A percentile compares a stretch with the other conserved stretches of the same genome.
Conservation (phyloP, 23 tunicate species). For the Ciona savignyi region DNA sequence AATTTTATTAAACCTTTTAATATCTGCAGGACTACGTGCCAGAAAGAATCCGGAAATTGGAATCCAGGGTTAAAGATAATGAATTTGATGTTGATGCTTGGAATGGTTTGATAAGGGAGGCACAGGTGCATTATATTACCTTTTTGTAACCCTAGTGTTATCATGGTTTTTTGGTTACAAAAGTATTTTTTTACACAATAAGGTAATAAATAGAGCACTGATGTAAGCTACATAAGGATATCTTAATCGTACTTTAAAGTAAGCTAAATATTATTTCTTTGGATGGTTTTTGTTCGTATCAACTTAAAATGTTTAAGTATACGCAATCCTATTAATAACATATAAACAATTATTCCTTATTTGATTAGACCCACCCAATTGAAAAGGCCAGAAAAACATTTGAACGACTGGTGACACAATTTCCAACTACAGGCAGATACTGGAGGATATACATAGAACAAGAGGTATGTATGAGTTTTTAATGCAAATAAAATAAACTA, state of each 20-base stretch:
- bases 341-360: too few relatives aligned
- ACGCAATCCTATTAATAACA: too few relatives aligned
- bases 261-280: too few relatives aligned
- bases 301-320: too few relatives aligned
- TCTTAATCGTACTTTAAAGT: too few relatives aligned
- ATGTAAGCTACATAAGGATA: too few relatives aligned
- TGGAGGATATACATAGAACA: constrained; percentile 98
- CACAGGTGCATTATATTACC: constrained; percentile 43
- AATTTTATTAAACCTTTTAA: too few relatives aligned
- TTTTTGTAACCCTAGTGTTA: not conserved
- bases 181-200: too few relatives aligned
- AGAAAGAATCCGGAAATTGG: constrained; percentile 56
- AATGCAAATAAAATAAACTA: not conserved
- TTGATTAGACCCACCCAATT: constrained; percentile 66
- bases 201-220: too few relatives aligned
- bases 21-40: constrained; percentile 26
- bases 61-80: constrained; percentile 36
- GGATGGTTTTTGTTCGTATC: too few relatives aligned
- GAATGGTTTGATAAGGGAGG: constrained; percentile 90
- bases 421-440: constrained; percentile 91
- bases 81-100: constrained; percentile 78
- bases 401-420: constrained; percentile 76
- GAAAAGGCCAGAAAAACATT: constrained; percentile 78
- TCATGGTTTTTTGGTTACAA: too few relatives aligned
- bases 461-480: constrained; percentile 41